Conservation (phyloP, 2,888 invertebrate genomes). For the Agelastica alni region DNA sequence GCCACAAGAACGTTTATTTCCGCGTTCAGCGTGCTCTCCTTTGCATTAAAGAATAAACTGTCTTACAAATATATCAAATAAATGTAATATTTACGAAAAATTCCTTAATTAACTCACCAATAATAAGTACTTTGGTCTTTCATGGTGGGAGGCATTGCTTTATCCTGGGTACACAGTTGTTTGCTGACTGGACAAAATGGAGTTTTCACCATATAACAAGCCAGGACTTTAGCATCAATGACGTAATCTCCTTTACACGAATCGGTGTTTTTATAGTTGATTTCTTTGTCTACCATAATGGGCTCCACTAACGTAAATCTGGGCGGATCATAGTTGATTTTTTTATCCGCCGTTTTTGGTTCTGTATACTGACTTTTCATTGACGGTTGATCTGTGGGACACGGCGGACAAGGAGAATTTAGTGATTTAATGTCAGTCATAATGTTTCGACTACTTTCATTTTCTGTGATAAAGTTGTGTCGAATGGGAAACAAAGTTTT, state of each 20-base stretch:
- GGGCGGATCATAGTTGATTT: neutral
- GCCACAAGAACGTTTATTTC: no score
- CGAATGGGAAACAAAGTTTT: slow-evolving; percentile 28
- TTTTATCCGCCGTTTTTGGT: slow-evolving; percentile 2
- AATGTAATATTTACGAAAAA: no score
- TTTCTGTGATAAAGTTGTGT: slow-evolving; percentile 24
- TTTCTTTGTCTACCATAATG: neutral
- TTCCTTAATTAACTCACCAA: neutral
- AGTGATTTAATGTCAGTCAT: slow-evolving; percentile 15
- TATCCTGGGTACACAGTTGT: neutral
- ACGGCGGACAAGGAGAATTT: neutral
- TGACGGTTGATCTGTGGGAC: neutral
- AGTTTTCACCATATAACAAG: slow-evolving; percentile 3
- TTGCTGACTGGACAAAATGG: neutral
- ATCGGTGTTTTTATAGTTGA: neutral
- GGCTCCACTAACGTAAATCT: neutral
- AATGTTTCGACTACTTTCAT: slow-evolving; percentile 28
- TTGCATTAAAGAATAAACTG: no score
- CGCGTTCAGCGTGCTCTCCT: no score
- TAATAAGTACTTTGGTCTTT: neutral
- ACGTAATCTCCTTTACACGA: neutral
- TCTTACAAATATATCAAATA: no score
- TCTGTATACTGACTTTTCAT: neutral
- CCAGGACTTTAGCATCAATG: neutral
- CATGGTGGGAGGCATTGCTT: neutral